Conservation (phyloP, 2,797 vertebrate species). For the Myiothlypis chrysogaster region DNA sequence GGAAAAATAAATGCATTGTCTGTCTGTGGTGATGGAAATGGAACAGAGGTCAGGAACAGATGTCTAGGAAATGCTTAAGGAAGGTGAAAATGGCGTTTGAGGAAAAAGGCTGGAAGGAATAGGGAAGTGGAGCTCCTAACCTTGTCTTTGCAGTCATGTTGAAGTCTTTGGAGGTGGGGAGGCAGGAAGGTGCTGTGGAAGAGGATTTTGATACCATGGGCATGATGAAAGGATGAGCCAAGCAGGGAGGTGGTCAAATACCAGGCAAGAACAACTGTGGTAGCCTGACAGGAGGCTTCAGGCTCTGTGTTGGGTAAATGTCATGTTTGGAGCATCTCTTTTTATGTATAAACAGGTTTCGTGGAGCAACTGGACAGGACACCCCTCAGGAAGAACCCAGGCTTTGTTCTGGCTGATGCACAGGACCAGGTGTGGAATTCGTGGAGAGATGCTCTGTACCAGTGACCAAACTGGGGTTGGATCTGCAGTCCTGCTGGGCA, state of each 20-base stretch:
- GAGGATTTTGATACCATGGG: background rate
- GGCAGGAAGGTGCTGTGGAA: background rate
- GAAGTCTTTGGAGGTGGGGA: background rate
- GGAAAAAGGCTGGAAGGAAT: background rate
- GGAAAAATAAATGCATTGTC: background rate
- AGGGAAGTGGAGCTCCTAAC: background rate
- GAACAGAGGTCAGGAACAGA: background rate
- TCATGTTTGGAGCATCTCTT: background rate
- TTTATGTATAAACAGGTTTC: background rate
- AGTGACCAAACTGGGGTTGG: too few species aligned
- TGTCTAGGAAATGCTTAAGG: background rate
- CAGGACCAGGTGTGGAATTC: background rate
- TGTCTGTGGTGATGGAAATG: background rate
- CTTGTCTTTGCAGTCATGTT: background rate
- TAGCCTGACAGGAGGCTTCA: background rate
- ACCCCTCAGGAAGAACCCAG: background rate
- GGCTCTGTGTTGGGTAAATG: background rate
- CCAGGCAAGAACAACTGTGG: accelerated
- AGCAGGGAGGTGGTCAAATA: background rate
- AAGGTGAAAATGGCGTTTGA: background rate
- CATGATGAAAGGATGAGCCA: background rate
- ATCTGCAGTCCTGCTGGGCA: background rate
- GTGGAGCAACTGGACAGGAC: background rate
- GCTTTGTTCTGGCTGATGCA: background rate
- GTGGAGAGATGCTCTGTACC: background rate